Evolutionary conservation across 2,113 vertebrate genomes (phyloP), one percentile per base, ranked within the genome.

Genomic region (Mesocricetus auratus): DNA sequence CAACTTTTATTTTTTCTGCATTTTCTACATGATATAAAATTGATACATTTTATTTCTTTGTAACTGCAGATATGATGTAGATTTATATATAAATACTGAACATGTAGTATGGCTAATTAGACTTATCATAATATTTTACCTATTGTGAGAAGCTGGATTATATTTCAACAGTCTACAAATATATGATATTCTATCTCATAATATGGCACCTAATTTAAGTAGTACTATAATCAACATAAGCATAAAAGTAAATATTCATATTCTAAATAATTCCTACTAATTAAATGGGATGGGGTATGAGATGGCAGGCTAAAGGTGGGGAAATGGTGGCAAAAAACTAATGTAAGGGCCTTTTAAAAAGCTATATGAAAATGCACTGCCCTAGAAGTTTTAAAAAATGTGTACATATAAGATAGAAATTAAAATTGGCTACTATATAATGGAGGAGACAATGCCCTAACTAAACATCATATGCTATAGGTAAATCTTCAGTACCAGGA

Each of bases 231-330:
- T 96, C 74, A 90, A 79, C 31, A 42, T 68, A 47, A 89, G 17
- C 45, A 74, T 31, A 81, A 92, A 91, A 88, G 68, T 62, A 29
- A 82, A 29, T 74, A 58, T 68, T 86, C 60, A 2, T 4, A 90
- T 96, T 90, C 22, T 45, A 92, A 24, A 83, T 66, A 81, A 90
- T 85, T 92, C 89, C 58, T 97, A 56, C 47, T 95, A 96, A 87
- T 94, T n/a, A 42, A 83, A 60, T 83, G 12, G 36, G 22, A 7
- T 29, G 12, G 5, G 11, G 6, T 24, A 26, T 75, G 22, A 24
- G n/a, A 60, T 3, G 24, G 13, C 17, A 82, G 56, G 3, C 0
- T 36, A 58, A 53, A n/a, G 53, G 10, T 15, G 36, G 4, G 21
- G 15, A 39, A 83, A 42, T 83, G 12, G 79, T 12, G 12, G 58